phyloP scores from a whole-genome alignment of 2,113 vertebrate genomes.

The Coregonus clupeaformis region DNA sequence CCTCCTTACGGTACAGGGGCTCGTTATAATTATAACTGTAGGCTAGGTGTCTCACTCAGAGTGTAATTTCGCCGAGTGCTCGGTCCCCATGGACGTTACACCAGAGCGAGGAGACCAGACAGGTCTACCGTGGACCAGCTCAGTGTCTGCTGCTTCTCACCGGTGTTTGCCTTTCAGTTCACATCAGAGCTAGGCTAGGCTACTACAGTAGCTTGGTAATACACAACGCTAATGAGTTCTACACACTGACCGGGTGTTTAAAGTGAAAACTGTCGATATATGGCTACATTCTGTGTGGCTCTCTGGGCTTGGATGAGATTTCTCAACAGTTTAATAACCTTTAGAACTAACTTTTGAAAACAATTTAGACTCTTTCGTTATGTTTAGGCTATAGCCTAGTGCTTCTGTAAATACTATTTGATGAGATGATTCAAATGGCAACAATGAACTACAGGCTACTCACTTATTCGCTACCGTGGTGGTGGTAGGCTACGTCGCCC shows the following conservation, averaged over 20 bases:
- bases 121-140: not conserved
- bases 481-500: not conserved
- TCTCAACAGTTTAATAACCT: not conserved
- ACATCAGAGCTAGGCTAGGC: not conserved
- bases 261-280: not conserved
- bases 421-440: too few species aligned
- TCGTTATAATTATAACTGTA: constrained; percentile 61
- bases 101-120: constrained; percentile 22
- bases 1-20: constrained; percentile 41
- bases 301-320: constrained; percentile 31
- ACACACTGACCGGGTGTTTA: not conserved
- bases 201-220: not conserved
- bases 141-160: not conserved
- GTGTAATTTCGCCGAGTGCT: constrained; percentile 57
- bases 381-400: too few species aligned
- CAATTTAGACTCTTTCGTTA: too few species aligned
- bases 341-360: too few species aligned
- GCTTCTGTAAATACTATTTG: too few species aligned
- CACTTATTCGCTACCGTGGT: too few species aligned
- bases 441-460: too few species aligned
- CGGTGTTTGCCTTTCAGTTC: not conserved
- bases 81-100: constrained; percentile 28
- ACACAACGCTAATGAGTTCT: not conserved
- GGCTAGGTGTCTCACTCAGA: constrained; percentile 32
- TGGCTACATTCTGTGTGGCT: constrained; percentile 40